Percentiles rank a stretch among this genome's conserved stretches.
Evolutionary conservation across 2,113 vertebrate genomes (phyloP).

Genomic region (Protobothrops mucrosquamatus): DNA sequence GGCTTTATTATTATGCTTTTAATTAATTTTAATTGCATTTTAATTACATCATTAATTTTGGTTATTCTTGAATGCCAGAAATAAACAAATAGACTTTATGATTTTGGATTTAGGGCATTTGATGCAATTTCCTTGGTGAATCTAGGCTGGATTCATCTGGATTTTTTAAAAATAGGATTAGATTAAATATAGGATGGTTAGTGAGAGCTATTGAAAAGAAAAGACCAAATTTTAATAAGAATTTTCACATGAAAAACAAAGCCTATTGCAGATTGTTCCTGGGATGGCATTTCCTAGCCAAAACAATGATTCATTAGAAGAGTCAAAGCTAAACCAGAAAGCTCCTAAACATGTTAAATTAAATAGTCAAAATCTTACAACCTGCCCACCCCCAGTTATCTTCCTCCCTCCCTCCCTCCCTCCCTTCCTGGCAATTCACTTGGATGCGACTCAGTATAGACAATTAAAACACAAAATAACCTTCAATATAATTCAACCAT

Average conservation of each 20-base stretch:
- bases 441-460: not conserved
- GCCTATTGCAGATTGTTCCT: not conserved
- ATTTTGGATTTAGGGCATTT: not conserved
- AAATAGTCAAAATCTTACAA: not conserved
- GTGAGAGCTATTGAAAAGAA: not conserved
- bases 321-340: not conserved
- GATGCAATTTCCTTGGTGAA: not conserved
- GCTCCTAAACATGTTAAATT: not conserved
- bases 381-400: not conserved
- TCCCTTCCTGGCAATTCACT: not conserved
- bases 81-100: not conserved
- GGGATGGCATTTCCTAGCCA: not conserved
- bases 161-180: not conserved
- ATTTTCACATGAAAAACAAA: not conserved
- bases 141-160: not conserved
- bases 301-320: not conserved
- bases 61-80: not conserved
- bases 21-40: not conserved
- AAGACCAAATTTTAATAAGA: not conserved
- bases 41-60: not conserved
- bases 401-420: no score
- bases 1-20: not conserved
- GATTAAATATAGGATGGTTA: not conserved
- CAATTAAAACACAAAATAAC: not conserved
- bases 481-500: no score